These are phyloP conservation scores for Thecocarcelia acutangulata DNA, from an alignment of 2,888 invertebrate genomes.

Conservation along the genomic window DNA sequence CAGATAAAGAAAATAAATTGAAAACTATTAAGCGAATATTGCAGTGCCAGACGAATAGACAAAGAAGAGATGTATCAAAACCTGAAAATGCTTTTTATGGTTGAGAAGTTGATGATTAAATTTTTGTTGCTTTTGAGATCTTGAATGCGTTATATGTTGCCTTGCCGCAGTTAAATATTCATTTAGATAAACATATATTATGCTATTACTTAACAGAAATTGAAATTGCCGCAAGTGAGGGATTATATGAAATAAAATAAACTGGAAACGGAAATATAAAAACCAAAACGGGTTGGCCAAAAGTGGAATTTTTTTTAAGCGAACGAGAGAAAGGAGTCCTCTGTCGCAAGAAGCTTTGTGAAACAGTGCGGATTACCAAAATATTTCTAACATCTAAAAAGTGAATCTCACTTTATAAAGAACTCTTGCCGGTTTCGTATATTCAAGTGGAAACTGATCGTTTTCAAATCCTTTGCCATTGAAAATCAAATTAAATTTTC, in stretches of 20 bases:
- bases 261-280: slow-evolving; percentile 47
- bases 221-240: slow-evolving; percentile 56
- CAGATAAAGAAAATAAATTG: slow-evolving; percentile 44
- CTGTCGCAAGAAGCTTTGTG: too few relatives aligned
- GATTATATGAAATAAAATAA: background rate
- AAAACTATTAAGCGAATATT: slow-evolving; percentile 37
- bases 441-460: too few relatives aligned
- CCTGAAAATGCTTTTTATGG: slow-evolving; percentile 14
- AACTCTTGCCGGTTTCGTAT: too few relatives aligned
- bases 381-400: too few relatives aligned
- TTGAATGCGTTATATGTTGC: background rate
- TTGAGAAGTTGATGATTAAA: slow-evolving; percentile 27
- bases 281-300: slow-evolving; percentile 41
- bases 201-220: slow-evolving; percentile 58
- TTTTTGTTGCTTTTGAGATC: slow-evolving; percentile 8
- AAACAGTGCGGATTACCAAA: too few relatives aligned
- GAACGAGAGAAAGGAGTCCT: too few relatives aligned
- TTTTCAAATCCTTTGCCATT: too few relatives aligned
- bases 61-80: slow-evolving; percentile 3
- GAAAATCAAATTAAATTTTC: too few relatives aligned
- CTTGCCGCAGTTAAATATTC: slow-evolving; percentile 5
- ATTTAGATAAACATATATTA: slow-evolving; percentile 18
- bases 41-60: background rate
- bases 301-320: background rate
- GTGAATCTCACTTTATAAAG: too few relatives aligned